Evolutionary conservation across 2,797 vertebrate genomes (phyloP), one percentile per base, ranked within the genome.

Genomic region (Macropodus opercularis): DNA sequence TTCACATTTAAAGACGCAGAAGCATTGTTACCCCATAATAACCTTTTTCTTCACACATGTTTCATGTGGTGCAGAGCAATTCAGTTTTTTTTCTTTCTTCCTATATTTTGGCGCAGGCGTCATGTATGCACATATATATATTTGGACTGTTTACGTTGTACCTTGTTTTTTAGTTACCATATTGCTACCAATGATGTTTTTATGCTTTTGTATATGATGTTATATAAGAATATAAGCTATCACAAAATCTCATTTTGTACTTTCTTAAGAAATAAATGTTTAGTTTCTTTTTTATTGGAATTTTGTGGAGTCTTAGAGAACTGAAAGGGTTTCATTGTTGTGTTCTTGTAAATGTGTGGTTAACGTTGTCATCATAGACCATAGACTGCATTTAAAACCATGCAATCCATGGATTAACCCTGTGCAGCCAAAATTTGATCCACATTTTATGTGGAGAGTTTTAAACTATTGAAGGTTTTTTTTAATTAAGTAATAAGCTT

Each of bases 131-230:
- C 93, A 94, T 89, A 74, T 90, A 89, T 89, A 61, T 71, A 52
- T 91, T 91, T 90, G 86, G 87, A 95, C 92, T 95, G 95, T 97
- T 96, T 96, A 96, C 94, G 95, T 93, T 92, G 87, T 93, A 94
- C 91, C 93, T 92, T 86, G 83, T n/a, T 91, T 91, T 93, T 91
- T 91, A 94, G 90, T 93, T 89, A 93, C 86, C 91, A 93, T 93
- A 90, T 92, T 94, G 92, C 90, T 92, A 93, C 92, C 92, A 93
- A 85, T 94, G 94, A 92, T 92, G 91, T 92, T 85, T 95, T 95
- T 96, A 95, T 92, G 87, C 90, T 93, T 91, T 85, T 86, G 92
- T 94, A 94, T 95, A 94, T 88, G 93, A 85, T 91, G 87, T 90
- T 81, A 93, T 94, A 94, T 94, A 94, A 94, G 93, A 84, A 80